Conservation (phyloP, 2,797 vertebrate species). For the Gymnopithys bicolor region DNA sequence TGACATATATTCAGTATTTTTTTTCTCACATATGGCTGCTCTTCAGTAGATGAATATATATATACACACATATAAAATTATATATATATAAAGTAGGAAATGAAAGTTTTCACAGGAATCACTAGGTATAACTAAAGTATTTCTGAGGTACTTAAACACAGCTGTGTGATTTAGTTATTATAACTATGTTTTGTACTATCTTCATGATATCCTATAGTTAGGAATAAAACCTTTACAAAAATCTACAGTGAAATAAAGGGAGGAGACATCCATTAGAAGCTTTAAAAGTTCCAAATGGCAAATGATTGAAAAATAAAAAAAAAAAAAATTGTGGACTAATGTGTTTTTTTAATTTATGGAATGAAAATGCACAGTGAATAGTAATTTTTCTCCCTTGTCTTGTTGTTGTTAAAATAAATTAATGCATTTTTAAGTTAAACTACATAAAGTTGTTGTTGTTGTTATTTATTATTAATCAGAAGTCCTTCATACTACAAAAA, state of each 20-base stretch:
- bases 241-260: neutral
- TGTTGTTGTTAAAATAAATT: neutral
- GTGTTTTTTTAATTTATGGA: neutral
- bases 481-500: neutral
- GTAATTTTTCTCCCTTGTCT: neutral
- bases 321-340: neutral
- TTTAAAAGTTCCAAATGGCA: neutral
- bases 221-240: neutral
- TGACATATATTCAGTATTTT: neutral
- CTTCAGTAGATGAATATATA: neutral
- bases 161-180: neutral
- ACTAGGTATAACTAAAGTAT: neutral
- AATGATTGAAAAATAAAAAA: neutral
- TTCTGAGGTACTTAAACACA: neutral
- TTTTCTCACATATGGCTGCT: neutral
- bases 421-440: neutral
- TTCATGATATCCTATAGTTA: neutral
- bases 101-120: neutral
- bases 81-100: neutral
- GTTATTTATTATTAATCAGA: neutral
- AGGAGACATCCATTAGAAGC: neutral
- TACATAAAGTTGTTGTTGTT: neutral
- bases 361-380: neutral
- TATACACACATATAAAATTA: neutral
- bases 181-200: neutral